Conservation (phyloP, 2,888 invertebrate genomes). For the Syrista parreyssii region DNA sequence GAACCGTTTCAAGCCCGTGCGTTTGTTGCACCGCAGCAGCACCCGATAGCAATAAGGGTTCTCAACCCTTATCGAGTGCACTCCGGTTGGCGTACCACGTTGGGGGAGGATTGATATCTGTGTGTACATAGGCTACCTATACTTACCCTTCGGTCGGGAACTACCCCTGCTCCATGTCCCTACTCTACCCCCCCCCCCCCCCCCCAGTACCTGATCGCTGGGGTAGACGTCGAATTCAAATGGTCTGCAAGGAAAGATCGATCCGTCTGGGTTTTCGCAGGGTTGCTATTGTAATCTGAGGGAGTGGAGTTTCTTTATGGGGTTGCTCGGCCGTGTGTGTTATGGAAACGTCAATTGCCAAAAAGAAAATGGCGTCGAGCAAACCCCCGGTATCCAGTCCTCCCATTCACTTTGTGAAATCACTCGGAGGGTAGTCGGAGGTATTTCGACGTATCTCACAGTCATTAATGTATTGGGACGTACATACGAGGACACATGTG, state of each 20-base stretch:
- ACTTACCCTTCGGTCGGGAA: neutral
- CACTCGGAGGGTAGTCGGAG: neutral
- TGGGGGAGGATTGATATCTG: neutral
- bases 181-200: too few relatives aligned
- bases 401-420: neutral
- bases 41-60: slow-evolving; percentile 22
- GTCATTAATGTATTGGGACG: neutral
- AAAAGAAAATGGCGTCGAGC: neutral
- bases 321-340: neutral
- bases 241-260: neutral
- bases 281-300: neutral
- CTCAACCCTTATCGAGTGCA: neutral
- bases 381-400: neutral
- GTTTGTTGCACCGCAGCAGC: slow-evolving; percentile 59
- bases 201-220: neutral
- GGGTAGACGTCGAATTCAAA: neutral
- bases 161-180: neutral
- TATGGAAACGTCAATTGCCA: neutral
- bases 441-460: neutral
- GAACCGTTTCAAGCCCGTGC: slow-evolving; percentile 23
- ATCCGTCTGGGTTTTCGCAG: neutral
- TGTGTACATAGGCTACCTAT: neutral
- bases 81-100: slow-evolving; percentile 42
- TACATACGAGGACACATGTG: neutral
- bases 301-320: neutral